Percentiles rank a stretch among this genome's conserved stretches.
Conservation (phyloP, 2,797 vertebrate genomes). For the Bradypus variegatus region DNA sequence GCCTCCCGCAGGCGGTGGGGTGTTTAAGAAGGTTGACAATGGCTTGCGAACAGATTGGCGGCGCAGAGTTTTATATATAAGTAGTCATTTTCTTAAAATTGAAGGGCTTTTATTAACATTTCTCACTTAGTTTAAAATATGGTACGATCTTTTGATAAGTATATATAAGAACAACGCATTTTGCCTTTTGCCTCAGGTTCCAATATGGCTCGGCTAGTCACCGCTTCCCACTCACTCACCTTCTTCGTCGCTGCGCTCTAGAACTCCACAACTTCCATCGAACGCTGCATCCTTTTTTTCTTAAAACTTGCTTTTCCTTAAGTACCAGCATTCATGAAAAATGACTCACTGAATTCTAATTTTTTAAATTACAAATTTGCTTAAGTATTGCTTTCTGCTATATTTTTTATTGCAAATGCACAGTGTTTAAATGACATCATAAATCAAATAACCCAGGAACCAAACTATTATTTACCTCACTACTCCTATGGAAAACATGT, state of each 20-base stretch:
- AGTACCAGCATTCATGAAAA: not conserved
- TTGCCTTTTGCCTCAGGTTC: not conserved
- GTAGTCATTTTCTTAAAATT: not conserved
- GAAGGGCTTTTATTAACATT: not conserved
- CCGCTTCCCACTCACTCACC: not conserved
- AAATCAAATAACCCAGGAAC: slow-evolving; percentile 11
- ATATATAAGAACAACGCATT: not conserved
- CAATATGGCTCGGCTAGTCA: fast-evolving
- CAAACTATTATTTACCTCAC: not conserved
- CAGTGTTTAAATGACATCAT: not conserved
- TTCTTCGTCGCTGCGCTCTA: not conserved
- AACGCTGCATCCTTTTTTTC: not conserved
- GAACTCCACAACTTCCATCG: not conserved
- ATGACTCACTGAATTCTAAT: not conserved
- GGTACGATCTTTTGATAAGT: not conserved
- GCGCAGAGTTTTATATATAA: not conserved
- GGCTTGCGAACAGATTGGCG: not conserved
- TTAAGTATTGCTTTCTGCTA: not conserved
- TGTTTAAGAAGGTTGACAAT: not conserved
- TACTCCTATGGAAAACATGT: not conserved
- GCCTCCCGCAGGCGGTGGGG: not conserved
- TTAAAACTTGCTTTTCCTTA: not conserved
- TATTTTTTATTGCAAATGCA: not conserved
- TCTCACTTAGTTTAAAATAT: not conserved
- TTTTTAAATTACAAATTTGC: not conserved